These are phyloP conservation scores for Synaphobranchus kaupii DNA, from an alignment of 2,797 vertebrate genomes.

Conservation along the genomic window DNA sequence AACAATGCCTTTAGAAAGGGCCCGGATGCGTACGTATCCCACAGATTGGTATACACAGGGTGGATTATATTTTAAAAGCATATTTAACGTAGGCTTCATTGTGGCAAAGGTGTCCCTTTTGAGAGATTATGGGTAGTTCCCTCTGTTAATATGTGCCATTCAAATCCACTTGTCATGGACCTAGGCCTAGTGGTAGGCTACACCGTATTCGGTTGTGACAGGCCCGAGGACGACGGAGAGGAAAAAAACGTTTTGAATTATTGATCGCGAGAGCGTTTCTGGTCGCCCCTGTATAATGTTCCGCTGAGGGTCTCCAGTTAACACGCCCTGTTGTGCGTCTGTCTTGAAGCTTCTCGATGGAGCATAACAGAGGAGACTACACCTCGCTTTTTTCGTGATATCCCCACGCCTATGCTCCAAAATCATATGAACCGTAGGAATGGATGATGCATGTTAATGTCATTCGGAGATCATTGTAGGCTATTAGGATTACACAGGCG, in stretches of 20 bases:
- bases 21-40: not conserved
- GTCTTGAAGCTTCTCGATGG: not conserved
- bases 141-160: not conserved
- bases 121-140: not conserved
- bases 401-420: not conserved
- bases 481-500: not conserved
- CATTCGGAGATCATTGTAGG: not conserved
- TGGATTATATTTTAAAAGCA: conserved; percentile 5
- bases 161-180: conserved; percentile 2
- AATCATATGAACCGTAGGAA: not conserved
- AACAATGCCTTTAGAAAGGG: not conserved
- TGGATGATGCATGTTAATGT: not conserved
- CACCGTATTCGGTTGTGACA: conserved; percentile 1
- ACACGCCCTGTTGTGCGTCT: conserved; percentile 21
- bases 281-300: conserved; percentile 17
- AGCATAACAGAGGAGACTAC: not conserved
- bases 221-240: conserved; percentile 15
- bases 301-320: conserved; percentile 18
- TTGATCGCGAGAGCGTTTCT: conserved; percentile 24
- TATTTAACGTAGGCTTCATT: not conserved
- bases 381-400: not conserved
- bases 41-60: not conserved
- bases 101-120: conserved; percentile 1
- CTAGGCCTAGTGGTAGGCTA: not conserved
- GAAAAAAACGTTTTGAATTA: conserved; percentile 35